These are phyloP conservation scores for Serinus canaria DNA, from an alignment of 2,113 vertebrate species.

Conservation along the genomic window DNA sequence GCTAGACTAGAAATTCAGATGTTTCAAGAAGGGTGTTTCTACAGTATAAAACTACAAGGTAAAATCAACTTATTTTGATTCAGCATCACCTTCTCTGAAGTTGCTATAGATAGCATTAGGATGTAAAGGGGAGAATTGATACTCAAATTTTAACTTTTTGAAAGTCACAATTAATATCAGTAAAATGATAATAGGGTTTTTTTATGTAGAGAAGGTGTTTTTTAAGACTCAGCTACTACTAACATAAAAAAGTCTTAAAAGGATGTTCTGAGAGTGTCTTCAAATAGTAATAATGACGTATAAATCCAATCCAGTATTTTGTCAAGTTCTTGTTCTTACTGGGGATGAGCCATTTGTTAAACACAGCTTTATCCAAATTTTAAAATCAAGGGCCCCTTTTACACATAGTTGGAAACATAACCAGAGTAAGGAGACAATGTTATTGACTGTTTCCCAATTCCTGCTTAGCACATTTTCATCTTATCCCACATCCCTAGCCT, in stretches of 20 bases:
- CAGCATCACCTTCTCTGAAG: not conserved
- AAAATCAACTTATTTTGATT: not conserved
- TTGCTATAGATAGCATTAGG: not conserved
- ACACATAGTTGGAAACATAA: not conserved
- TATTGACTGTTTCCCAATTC: not conserved
- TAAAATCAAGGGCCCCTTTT: not conserved
- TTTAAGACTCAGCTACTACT: not conserved
- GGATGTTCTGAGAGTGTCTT: not conserved
- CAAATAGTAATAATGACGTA: not conserved
- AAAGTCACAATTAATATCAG: not conserved
- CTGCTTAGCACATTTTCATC: not conserved
- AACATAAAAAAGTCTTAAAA: not conserved
- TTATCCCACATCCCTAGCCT: not conserved
- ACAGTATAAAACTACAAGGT: not conserved
- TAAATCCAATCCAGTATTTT: not conserved
- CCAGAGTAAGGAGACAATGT: not conserved
- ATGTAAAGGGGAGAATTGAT: not conserved
- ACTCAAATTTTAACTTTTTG: not conserved
- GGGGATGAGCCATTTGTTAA: not conserved
- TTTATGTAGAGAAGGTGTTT: not conserved
- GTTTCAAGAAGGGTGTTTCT: not conserved
- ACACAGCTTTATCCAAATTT: not conserved
- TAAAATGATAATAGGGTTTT: rapidly evolving
- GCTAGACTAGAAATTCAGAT: not conserved
- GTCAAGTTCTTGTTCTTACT: not conserved